Percentiles rank a stretch among this genome's conserved stretches.
These are phyloP conservation scores for Leptopilina drosophilae DNA, from an alignment of 2,888 invertebrate species.

Conservation along the genomic window DNA sequence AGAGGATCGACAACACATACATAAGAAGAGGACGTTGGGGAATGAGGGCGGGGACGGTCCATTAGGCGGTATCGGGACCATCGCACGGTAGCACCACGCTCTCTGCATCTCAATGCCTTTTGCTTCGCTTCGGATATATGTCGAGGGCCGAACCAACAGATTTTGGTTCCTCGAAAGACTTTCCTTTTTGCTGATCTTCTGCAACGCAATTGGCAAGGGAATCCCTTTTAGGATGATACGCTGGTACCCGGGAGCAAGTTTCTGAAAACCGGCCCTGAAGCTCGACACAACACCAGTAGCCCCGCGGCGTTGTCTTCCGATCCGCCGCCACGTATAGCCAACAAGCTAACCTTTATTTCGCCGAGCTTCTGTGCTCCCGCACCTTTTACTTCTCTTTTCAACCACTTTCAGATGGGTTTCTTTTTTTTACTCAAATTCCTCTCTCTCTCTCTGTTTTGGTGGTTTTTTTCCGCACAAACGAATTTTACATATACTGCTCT, in stretches of 20 bases:
- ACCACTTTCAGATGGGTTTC: constrained; percentile 1
- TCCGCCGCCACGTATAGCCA: constrained; percentile 56
- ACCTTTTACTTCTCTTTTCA: constrained; percentile 35
- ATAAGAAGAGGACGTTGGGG: constrained; percentile 57
- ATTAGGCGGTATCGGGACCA: constrained; percentile 77
- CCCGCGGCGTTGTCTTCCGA: constrained; percentile 71
- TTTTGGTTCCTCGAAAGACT: constrained; percentile 54
- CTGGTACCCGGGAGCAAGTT: constrained; percentile 53
- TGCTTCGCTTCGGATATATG: constrained; percentile 49
- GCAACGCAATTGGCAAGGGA: constrained; percentile 45
- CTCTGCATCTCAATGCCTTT: constrained; percentile 76
- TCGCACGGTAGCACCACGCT: constrained; percentile 77
- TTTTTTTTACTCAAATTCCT: constrained; percentile 21
- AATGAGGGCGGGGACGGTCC: constrained; percentile 75
- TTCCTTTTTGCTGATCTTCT: constrained; percentile 47
- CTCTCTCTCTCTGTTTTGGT: constrained; percentile 12
- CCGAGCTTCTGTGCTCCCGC: constrained; percentile 37
- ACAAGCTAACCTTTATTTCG: constrained; percentile 38
- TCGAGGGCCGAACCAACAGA: constrained; percentile 64
- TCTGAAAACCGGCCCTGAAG: constrained; percentile 62
- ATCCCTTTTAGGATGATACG: constrained; percentile 55
- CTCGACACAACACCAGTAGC: constrained; percentile 73
- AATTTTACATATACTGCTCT: no score
- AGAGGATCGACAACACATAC: constrained; percentile 46
- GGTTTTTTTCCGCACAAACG: not conserved